Base-by-base conservation (phyloP, 2,888 invertebrate species). In the Synanthedon myopaeformis region DNA sequence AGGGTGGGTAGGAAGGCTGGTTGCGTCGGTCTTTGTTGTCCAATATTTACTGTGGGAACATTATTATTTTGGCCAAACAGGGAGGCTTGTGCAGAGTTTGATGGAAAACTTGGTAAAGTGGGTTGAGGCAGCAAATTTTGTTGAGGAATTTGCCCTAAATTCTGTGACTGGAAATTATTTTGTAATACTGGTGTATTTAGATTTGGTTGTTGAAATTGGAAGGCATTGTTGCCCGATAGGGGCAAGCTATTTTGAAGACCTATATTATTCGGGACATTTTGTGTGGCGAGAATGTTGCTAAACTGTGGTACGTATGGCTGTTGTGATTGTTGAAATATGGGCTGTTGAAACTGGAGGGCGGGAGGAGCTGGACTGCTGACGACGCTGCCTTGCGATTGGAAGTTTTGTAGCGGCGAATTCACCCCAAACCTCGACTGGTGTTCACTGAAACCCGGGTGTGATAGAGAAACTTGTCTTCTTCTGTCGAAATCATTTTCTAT, bases 401-500 rank as follows among this genome's bases (percentile, higher is more conserved):
- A 86, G 58, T 66, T 79, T 63, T 84, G 86, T 4, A 87, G 70
- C 1, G 83, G 83, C 6, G 85, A 82, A 58, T 61, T 83, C 52
- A 85, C 64, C 42, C 86, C 87, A 59, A 86, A 87, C 75, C 87
- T 79, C 48, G 85, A 82, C 61, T 85, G 86, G 58, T 87, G 86
- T 59, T 87, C 86, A 58, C 61, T 83, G 68, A 86, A 85, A 49
- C 83, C 84, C 48, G 82, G 69, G 55, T 82, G 84, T 54, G 79
- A 79, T 59, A 79, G 63, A 28, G 75, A 61, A 42, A 79, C 72
- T 61, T 84, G 84, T 70, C 86, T 77, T 76, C 77, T 80, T 75
- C 84, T 77, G 60, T 87, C 87, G 71, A 74, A 87, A 61, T 87
- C 86, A 81, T 87, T 84, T 68, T 87, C 87, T 72, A 82, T 70